Evolutionary conservation across 2,113 vertebrate genomes (phyloP), one percentile per base, ranked within the genome.

Genomic region (Nipponia nippon): DNA sequence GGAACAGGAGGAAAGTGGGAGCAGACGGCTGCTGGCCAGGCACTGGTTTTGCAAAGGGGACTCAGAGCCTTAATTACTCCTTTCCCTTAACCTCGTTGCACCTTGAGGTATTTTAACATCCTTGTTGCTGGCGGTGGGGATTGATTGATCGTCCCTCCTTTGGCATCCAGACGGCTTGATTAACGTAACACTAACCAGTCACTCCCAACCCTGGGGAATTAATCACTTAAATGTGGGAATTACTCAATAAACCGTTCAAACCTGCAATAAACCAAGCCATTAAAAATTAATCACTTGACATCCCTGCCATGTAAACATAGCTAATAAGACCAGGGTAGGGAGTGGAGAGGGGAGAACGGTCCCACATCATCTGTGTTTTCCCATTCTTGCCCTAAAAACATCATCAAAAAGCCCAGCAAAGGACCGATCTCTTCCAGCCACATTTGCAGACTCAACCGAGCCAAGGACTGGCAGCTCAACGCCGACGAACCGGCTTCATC

Each of bases 231-330:
- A 96, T 82, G 95, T 87, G 97, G 97, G 97, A 98, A 98, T 98
- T 96, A 97, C 97, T 98, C 98, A 97, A 96, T 93, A 97, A 98
- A 97, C 96, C 69, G 11, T 97, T 97, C 98, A 97, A 98, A 97
- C 97, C 96, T 58, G 62, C 97, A 95, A 96, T 96, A 96, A 98
- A 98, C 96, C 84, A 72, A 97, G 95, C 90, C 97, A 97, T 98
- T 98, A 98, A 97, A 97, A 98, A 98, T 98, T 97, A 98, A 98
- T 97, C 78, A 77, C 97, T 97, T 80, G 90, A 97, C 97, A 97
- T 97, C 92, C 72, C n/a, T 10, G 83, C 92, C 85, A 2, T 73
- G 95, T 96, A 96, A 98, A 97, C 94, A 95, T 10, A 46, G 97
- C 97, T 97, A 96, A 96, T 97, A 55, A 94, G 77, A 25, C 4